Base-by-base conservation (phyloP, 2,888 invertebrate species). In the Xestia sexstrigata region DNA sequence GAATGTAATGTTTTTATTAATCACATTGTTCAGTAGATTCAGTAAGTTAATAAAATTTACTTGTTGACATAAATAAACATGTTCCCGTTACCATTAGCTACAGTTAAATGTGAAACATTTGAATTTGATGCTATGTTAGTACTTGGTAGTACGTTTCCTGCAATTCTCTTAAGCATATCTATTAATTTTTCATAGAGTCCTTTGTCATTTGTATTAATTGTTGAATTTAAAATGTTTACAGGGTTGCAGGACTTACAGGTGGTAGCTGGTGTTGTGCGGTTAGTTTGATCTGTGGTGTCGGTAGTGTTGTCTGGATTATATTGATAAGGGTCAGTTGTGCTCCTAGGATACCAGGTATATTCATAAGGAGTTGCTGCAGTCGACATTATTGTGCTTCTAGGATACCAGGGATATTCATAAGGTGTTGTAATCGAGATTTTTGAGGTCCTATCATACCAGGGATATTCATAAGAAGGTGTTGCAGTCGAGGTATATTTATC, bases 81-180 rank as follows among this genome's bases (percentile, higher is more conserved):
- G 60, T 77, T 77, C 0, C 42, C 77, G 35, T 74, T 62, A 23
- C 75, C 77, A 45, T 26, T 62, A 45, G 23, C 60, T 23, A 81
- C 42, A 45, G 82, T 49, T 74, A 75, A 6, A 45, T 77, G 45
- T 17, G 30, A 23, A n/a, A 17, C 5, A 26, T 26, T 77, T 62
- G 75, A 62, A 45, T 81, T 62, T 23, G 75, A 26, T 9, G 47
- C 47, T 26, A 52, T 17, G 8, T n/a, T 39, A 55, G 45, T 15
- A 63, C 15, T 52, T 39, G 35, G 76, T 17, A 13, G 26, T 11
- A 62, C 23, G 2, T 73, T 35, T 26, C 15, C 17, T 52, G 15
- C 0, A 1, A 82, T 26, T 63, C 63, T 78, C 15, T 63, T 75
- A 20, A 78, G 23, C 1, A 82, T n/a, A 30, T 39, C 76, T 63